Evolutionary conservation across 2,113 vertebrate genomes (phyloP).

Genomic region (Otolemur garnettii): DNA sequence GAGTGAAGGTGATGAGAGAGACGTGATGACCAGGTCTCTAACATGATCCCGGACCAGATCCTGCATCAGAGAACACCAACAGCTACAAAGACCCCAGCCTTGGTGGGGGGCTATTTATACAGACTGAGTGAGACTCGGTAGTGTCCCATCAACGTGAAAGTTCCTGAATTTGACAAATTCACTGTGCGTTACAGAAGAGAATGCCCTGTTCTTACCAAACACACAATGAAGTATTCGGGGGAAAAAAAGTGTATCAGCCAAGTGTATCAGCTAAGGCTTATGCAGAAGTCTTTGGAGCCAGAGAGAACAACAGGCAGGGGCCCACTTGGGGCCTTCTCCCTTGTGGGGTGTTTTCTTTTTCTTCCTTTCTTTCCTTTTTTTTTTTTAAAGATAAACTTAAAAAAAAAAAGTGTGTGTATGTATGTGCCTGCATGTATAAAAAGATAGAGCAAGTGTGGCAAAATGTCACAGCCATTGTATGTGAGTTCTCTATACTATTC

Average conservation of each 20-base stretch:
- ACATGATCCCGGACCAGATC: not conserved
- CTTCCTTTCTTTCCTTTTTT: not conserved
- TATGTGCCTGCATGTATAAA: not conserved
- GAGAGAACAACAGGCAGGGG: constrained; percentile 57
- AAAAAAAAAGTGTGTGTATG: too few relatives aligned
- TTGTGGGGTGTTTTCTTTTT: not conserved
- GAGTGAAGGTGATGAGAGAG: not conserved
- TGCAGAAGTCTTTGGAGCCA: constrained; percentile 25
- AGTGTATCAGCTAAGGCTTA: not conserved
- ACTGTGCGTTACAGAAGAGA: not conserved
- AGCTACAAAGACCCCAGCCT: rapidly evolving
- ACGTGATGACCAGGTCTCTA: not conserved
- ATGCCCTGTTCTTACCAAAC: not conserved
- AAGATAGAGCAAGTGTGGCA: not conserved
- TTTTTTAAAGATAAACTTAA: constrained; percentile 71
- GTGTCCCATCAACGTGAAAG: not conserved
- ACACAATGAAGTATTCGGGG: not conserved
- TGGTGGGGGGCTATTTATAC: not conserved
- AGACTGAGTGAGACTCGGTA: not conserved
- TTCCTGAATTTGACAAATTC: not conserved
- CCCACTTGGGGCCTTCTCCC: constrained; percentile 47
- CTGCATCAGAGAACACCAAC: not conserved
- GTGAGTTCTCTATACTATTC: not conserved
- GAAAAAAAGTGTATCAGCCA: not conserved
- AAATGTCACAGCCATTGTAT: not conserved